phyloP scores from a whole-genome alignment of 1,140 invertebrate genomes.

The Trinorchestia longiramus region DNA sequence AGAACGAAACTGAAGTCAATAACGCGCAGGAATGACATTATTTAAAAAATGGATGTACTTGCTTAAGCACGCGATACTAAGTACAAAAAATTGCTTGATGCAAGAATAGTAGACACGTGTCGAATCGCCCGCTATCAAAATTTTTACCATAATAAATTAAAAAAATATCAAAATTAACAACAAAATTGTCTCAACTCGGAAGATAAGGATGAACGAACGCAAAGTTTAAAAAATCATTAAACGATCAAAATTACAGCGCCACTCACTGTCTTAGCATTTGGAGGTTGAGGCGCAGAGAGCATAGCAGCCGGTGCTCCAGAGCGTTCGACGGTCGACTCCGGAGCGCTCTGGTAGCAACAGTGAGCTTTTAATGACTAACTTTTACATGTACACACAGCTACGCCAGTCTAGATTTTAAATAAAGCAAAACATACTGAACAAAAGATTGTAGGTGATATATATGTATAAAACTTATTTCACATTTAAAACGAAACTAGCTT shows the following conservation, averaged over 20 bases:
- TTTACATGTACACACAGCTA: no score
- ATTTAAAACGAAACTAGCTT: no score
- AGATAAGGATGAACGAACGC: not conserved
- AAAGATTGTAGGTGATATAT: no score
- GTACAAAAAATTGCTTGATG: no score
- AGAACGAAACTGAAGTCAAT: no score
- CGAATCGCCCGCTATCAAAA: not conserved
- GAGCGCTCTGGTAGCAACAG: not conserved
- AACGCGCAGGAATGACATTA: no score
- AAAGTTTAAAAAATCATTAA: not conserved
- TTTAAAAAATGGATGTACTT: no score
- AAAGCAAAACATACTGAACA: no score
- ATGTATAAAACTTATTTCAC: no score
- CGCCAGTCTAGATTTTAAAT: no score
- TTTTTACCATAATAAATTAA: not conserved
- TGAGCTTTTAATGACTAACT: no score
- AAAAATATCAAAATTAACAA: not conserved
- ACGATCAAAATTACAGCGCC: not conserved
- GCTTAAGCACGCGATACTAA: no score
- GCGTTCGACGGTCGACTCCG: not conserved
- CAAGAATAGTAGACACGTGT: not conserved
- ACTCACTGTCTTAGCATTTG: not conserved
- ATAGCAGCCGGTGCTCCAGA: not conserved
- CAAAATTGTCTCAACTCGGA: not conserved
- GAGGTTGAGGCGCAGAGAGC: not conserved